phyloP scores from a whole-genome alignment of 1,140 invertebrate species.

The Thaumatotibia leucotreta region DNA sequence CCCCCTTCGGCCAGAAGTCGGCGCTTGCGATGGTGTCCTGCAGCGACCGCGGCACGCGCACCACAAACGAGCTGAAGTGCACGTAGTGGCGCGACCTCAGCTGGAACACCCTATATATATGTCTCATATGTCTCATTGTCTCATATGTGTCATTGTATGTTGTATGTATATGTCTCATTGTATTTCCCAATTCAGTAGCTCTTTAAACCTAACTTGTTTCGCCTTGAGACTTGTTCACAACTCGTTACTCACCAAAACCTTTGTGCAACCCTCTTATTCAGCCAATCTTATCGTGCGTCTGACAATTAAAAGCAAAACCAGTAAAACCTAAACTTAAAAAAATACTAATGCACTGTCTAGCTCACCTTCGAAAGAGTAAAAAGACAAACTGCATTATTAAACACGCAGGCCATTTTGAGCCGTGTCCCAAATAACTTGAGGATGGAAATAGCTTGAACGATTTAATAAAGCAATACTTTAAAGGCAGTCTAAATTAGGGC shows the following conservation, averaged over 20 bases:
- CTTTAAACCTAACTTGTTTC: background rate
- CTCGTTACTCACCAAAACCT: background rate
- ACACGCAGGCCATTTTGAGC: background rate
- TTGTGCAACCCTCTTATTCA: background rate
- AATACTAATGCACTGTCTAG: slow-evolving; percentile 13
- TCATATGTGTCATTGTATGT: no score
- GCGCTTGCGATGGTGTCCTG: no score
- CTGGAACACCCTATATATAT: no score
- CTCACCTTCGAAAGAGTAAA: background rate
- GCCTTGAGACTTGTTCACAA: background rate
- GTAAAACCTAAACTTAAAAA: slow-evolving; percentile 2
- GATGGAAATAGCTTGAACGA: background rate
- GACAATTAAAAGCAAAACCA: background rate
- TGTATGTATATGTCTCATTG: no score
- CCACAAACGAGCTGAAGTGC: no score
- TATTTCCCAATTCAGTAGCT: background rate
- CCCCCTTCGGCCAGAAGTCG: no score
- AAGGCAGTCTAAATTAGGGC: background rate
- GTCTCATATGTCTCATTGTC: no score
- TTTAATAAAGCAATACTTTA: background rate
- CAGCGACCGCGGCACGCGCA: no score
- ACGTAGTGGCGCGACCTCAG: no score
- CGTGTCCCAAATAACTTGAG: background rate
- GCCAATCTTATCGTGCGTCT: background rate
- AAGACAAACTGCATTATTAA: background rate